These are phyloP conservation scores for Melanotaenia pygmaea DNA, from an alignment of 2,797 vertebrate species.

Conservation along the genomic window DNA sequence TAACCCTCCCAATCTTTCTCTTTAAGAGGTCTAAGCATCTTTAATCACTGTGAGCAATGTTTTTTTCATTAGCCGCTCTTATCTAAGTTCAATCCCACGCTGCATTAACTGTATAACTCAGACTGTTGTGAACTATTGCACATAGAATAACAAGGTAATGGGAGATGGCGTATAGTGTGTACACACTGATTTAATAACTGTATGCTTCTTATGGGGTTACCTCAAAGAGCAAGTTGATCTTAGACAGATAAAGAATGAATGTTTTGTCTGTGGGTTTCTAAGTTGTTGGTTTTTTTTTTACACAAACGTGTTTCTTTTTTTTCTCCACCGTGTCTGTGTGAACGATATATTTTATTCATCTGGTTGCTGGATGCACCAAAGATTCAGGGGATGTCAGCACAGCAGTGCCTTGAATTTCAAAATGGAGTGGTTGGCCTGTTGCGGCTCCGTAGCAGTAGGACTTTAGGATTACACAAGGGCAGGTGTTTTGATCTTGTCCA, in stretches of 20 bases:
- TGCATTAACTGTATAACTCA: constrained; percentile 49
- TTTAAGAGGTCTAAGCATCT: constrained; percentile 28
- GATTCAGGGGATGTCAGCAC: constrained; percentile 13
- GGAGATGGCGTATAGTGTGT: constrained; percentile 43
- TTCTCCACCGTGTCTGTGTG: background rate
- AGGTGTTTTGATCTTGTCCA: background rate
- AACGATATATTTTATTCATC: constrained; percentile 34
- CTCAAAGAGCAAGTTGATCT: constrained; percentile 17
- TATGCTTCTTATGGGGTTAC: constrained; percentile 35
- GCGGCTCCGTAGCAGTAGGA: constrained; percentile 24
- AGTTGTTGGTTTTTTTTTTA: constrained; percentile 11
- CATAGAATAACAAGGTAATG: constrained; percentile 59
- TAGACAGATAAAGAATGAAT: constrained; percentile 50
- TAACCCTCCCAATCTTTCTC: constrained; percentile 11
- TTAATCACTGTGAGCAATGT: constrained; percentile 27
- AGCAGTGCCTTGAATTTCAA: constrained; percentile 17
- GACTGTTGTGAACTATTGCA: constrained; percentile 52
- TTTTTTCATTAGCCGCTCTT: constrained; percentile 16
- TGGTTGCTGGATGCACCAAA: constrained; percentile 21
- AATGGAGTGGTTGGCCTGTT: constrained; percentile 9
- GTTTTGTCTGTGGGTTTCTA: constrained; percentile 27
- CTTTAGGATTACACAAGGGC: constrained; percentile 30
- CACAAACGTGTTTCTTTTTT: constrained; percentile 7
- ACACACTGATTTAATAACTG: constrained; percentile 50
- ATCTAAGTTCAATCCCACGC: constrained; percentile 37